Base-by-base conservation (phyloP, 1,140 invertebrate species). In the Potamilus streckersoni region DNA sequence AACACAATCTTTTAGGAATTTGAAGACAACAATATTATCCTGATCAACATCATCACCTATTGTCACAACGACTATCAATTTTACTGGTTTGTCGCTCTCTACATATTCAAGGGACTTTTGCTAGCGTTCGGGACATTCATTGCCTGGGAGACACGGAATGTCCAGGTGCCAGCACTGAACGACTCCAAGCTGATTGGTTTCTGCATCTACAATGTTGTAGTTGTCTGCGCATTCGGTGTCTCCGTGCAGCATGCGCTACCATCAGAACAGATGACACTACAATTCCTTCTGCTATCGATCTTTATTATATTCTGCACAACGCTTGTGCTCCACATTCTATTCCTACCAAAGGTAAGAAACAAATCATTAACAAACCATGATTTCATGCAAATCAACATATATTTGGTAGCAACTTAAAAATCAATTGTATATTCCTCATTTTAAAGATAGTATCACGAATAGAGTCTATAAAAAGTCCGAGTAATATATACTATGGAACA, bases 191-290 rank as follows among this genome's bases (percentile, higher is more conserved):
- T 76, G 74, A 84, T 86, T 31, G 91, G 91, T 14, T 94, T 98
- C 91, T 96, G 95, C 63, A 97, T 99, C 17, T 99, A 99, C 91
- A 98, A 98, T 89, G 96, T 98, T 59, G 96, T 98, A 63, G 97
- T 99, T 82, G 98, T 98, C 93, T 98, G 97, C 88, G 94, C 98
- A 4, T 68, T 97, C 85, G 97, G 97, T 11, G 96, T 96, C 5
- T 95, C 96, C 1, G 95, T 98, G 76, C 96, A 96, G 67, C 73
- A 74, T 93, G 91, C 80, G 96, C 98, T 65, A 89, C 98, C 74
- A 60, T 80, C 80, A 2, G 68, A 77, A 57, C 71, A 79, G 31
- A 74, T 70, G 58, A 74, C 81, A 56, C 56, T 80, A 2, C 65
- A 62, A 38, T 84, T 78, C 68, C 71, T 76, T 12, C 58, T 84